Conservation (phyloP, 2,797 vertebrate genomes). For the Poeciliopsis paucimaculata region DNA sequence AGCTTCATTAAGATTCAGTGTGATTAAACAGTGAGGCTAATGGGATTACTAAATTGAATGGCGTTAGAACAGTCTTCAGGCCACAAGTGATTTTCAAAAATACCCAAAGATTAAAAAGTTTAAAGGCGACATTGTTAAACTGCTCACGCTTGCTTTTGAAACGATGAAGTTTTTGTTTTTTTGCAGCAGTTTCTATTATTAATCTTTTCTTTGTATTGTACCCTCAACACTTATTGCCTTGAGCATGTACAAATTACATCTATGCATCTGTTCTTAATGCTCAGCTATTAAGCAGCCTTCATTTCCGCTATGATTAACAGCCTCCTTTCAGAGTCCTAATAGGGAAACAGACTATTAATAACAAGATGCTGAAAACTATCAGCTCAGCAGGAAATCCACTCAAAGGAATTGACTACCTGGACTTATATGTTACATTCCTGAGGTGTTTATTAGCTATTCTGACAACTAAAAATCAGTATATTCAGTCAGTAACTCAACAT, state of each 20-base stretch:
- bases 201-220: slow-evolving; percentile 3
- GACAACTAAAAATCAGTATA: neutral
- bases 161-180: neutral
- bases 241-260: neutral
- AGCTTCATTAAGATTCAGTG: neutral
- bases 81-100: neutral
- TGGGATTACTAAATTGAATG: neutral
- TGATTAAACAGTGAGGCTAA: neutral
- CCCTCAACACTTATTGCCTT: neutral
- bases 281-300: slow-evolving; percentile 1
- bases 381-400: neutral
- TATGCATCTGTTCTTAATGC: neutral
- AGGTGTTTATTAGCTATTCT: neutral
- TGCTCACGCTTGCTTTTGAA: neutral
- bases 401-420: neutral
- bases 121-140: neutral
- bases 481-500: neutral
- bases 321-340: neutral
- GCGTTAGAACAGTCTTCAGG: neutral
- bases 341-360: neutral
- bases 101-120: neutral
- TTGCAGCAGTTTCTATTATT: neutral
- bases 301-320: slow-evolving; percentile 7
- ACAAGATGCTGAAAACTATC: neutral
- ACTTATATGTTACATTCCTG: neutral